Conservation (phyloP, 2,797 vertebrate species). For the Sebastolobus alascanus region DNA sequence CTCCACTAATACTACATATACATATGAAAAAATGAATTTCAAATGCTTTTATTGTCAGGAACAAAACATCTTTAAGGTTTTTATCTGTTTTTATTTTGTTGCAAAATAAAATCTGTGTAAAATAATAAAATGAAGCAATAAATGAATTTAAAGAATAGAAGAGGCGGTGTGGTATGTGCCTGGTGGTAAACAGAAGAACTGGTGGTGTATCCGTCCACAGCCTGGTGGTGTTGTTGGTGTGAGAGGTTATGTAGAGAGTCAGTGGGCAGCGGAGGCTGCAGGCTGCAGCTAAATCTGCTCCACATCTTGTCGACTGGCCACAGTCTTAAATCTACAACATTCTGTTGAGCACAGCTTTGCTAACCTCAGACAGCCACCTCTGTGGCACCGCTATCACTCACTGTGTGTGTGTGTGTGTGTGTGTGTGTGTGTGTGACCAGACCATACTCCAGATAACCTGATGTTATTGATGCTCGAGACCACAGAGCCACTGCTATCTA, state of each 20-base stretch:
- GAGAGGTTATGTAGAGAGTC: constrained; percentile 2
- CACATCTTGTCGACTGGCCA: constrained; percentile 67
- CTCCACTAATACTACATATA: not conserved
- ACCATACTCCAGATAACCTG: constrained; percentile 79
- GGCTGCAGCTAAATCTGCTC: constrained; percentile 61
- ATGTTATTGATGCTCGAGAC: constrained; percentile 88
- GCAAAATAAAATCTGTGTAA: not conserved
- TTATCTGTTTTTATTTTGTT: not conserved
- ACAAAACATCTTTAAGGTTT: not conserved
- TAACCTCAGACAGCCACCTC: constrained; percentile 80
- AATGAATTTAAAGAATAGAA: not conserved
- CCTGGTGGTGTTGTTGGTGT: not conserved
- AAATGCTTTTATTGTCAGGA: not conserved
- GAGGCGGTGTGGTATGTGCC: too few relatives aligned
- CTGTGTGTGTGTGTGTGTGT: constrained; percentile 41
- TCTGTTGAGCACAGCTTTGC: constrained; percentile 75
- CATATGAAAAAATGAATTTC: not conserved
- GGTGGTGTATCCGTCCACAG: not conserved
- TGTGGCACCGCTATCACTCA: constrained; percentile 79
- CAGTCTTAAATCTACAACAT: constrained; percentile 76
- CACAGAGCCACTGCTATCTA: constrained; percentile 87
- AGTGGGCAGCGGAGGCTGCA: constrained; percentile 47
- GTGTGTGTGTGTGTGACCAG: constrained; percentile 63
- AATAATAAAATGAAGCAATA: not conserved
- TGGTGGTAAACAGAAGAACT: fast-evolving